These are phyloP conservation scores for Stenodera caucasica DNA, from an alignment of 2,888 invertebrate species.

Conservation along the genomic window DNA sequence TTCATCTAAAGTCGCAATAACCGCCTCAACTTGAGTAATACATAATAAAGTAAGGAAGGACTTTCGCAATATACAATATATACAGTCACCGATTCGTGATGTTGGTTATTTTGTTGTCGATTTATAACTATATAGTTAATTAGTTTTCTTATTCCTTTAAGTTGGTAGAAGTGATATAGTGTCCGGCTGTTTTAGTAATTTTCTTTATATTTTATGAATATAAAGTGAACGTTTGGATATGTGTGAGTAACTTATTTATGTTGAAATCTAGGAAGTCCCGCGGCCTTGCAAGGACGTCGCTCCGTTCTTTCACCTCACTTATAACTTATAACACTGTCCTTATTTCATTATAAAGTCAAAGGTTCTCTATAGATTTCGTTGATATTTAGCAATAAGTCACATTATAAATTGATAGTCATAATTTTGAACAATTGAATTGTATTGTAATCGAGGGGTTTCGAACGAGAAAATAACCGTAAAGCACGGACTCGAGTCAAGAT, in stretches of 20 bases:
- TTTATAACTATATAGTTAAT: background rate
- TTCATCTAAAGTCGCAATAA: conserved; percentile 26
- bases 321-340: conserved; percentile 17
- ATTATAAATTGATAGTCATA: too few species aligned
- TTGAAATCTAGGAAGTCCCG: conserved; percentile 53
- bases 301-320: conserved; percentile 49
- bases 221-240: conserved; percentile 8
- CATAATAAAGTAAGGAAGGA: conserved; percentile 24
- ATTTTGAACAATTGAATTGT: too few species aligned
- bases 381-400: too few species aligned
- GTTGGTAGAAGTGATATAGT: conserved; percentile 20
- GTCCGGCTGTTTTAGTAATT: too few species aligned
- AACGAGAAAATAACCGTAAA: too few species aligned
- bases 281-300: conserved; percentile 53
- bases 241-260: conserved; percentile 35
- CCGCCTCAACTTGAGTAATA: conserved; percentile 25
- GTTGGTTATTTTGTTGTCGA: conserved; percentile 1
- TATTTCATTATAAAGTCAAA: conserved; percentile 16
- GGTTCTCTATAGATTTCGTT: too few species aligned
- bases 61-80: conserved; percentile 23
- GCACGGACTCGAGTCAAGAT: too few species aligned
- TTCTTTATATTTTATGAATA: background rate
- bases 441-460: too few species aligned
- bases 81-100: conserved; percentile 23
- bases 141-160: background rate